Base-by-base conservation (phyloP, 2,113 vertebrate species). In the Burhinus bistriatus region DNA sequence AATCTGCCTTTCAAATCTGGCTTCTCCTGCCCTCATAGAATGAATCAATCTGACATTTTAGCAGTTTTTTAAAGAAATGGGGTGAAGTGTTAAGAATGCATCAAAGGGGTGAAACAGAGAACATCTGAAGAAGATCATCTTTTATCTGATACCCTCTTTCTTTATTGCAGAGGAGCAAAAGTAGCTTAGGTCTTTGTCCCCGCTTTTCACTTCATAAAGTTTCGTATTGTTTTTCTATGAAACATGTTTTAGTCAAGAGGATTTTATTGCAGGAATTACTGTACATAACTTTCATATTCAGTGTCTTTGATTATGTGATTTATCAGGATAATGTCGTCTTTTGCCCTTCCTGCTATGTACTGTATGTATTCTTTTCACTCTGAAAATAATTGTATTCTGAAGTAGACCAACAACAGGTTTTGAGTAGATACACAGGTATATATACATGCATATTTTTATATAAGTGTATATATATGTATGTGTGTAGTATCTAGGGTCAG, bases 1-100 rank as follows among this genome's bases (percentile, higher is more conserved):
- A 21, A 96, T 96, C 93, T 84, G 42, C 71, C 86, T 97, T 97
- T 98, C 90, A 97, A 95, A 97, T 97, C 93, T 93, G 95, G 73
- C 93, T 80, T 78, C 89, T 91, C 54, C 84, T 96, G 90, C 90
- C 80, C 92, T 95, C n/a, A 20, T 94, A 75, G 87, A 96, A 93
- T 97, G 97, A 98, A 96, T 97, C 94, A 94, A 78, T 82, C 68
- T 98, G 97, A 97, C 86, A 52, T 97, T 96, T 97, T 93, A 97
- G 95, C 87, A 92, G 32, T 90, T 97, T 97, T 93, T 96, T 88
- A 96, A 97, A 97, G 95, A 95, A 97, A 91, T 95, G 90, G 85
- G 94, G 91, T 96, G 96, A 98, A 97, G 81, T 89, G 86, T 91
- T 95, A 97, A 93, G 97, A 97, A 96, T 83, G 85, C 73, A 92